Evolutionary conservation across 2,888 invertebrate species (phyloP).

Genomic region (Nephrotoma appendiculata): DNA sequence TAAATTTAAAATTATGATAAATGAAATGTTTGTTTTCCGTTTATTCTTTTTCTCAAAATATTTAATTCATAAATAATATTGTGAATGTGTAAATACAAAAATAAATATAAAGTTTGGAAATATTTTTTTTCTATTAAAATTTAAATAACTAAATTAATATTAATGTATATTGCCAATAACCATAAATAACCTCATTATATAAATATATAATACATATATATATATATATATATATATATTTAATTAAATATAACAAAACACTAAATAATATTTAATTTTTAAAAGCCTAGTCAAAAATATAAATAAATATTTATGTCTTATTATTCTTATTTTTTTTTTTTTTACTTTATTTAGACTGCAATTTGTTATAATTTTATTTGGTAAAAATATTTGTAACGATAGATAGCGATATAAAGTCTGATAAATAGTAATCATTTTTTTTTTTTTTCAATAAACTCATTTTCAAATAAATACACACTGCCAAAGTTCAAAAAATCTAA

Average conservation of each 20-base stretch:
- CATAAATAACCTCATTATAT: not conserved
- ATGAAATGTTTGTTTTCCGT: not conserved
- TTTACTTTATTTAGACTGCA: not conserved
- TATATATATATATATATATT: not conserved
- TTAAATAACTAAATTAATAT: not conserved
- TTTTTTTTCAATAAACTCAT: not conserved
- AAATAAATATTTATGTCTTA: not conserved
- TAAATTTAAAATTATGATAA: not conserved
- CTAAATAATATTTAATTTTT: not conserved
- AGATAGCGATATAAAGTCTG: not conserved
- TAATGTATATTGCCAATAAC: not conserved
- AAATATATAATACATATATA: not conserved
- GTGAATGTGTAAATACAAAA: not conserved
- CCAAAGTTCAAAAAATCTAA: not conserved
- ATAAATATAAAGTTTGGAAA: not conserved
- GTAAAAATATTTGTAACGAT: not conserved
- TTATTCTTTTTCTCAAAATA: not conserved
- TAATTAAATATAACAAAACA: not conserved
- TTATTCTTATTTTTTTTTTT: not conserved
- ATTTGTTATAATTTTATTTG: not conserved
- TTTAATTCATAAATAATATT: not conserved
- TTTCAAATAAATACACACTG: conserved; percentile 1
- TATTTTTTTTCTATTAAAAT: not conserved
- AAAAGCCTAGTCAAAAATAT: not conserved
- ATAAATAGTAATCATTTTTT: not conserved